These are phyloP conservation scores for Smittia aterrima DNA, from an alignment of 2,888 invertebrate genomes.

Conservation along the genomic window DNA sequence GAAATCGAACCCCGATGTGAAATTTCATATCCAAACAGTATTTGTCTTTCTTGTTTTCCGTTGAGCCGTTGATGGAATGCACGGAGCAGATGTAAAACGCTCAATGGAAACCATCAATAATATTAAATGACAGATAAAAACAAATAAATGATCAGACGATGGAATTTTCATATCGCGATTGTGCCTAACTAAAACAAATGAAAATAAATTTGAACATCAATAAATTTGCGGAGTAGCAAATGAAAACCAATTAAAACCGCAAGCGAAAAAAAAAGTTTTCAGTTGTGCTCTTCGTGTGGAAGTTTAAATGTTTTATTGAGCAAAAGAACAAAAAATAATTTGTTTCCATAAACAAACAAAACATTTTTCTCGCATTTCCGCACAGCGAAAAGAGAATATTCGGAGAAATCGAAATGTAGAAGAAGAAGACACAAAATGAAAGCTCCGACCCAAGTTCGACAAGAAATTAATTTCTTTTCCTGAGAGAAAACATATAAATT, in stretches of 20 bases:
- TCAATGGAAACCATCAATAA: background rate
- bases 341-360: no score
- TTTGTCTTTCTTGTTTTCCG: background rate
- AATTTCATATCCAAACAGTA: background rate
- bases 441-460: no score
- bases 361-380: no score
- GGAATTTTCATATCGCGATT: conserved; percentile 6
- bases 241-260: background rate
- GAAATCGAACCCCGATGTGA: background rate
- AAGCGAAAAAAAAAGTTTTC: background rate
- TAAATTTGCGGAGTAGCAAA: background rate
- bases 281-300: no score
- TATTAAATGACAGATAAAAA: background rate
- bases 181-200: background rate
- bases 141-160: background rate
- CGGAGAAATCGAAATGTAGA: no score
- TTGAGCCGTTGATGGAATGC: background rate
- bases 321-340: no score
- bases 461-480: no score
- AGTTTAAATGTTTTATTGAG: no score
- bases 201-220: background rate
- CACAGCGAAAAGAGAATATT: no score
- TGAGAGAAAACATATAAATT: no score
- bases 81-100: background rate
- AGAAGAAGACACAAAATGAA: no score